phyloP scores from a whole-genome alignment of 2,888 invertebrate genomes.

The Amphiduros pacificus region DNA sequence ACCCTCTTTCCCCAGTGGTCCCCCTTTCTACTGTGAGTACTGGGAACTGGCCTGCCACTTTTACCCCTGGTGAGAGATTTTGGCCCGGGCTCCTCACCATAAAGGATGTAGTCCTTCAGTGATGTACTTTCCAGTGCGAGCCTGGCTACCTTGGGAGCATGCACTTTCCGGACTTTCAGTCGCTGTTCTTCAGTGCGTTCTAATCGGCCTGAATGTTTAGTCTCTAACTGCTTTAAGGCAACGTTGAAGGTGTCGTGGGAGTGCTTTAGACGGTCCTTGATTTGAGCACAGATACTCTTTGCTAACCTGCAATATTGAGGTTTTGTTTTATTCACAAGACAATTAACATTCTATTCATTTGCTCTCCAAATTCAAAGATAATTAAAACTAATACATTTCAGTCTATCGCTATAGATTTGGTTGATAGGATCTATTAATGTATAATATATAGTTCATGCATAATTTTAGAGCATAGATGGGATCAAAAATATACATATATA shows the following conservation, averaged over 20 bases:
- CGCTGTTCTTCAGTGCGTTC: conserved; percentile 81
- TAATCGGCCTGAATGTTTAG: conserved; percentile 72
- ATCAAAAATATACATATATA: no score
- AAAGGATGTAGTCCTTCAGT: conserved; percentile 75
- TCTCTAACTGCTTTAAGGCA: conserved; percentile 71
- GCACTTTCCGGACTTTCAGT: conserved; percentile 65
- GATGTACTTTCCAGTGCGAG: conserved; percentile 82
- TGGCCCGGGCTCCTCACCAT: conserved; percentile 68
- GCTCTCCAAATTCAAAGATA: no score
- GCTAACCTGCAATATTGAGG: conserved; percentile 68
- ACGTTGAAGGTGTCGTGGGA: conserved; percentile 79
- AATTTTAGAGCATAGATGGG: no score
- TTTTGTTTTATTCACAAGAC: no score
- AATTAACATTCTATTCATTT: no score
- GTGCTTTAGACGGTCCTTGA: conserved; percentile 73
- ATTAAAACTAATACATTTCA: background rate
- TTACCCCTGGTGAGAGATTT: no score
- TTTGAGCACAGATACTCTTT: conserved; percentile 73
- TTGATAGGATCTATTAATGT: no score
- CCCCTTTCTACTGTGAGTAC: no score
- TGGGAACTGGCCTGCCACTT: no score
- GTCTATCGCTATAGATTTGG: background rate
- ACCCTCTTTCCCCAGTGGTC: no score
- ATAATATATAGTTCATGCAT: no score
- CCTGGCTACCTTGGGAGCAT: conserved; percentile 80